A percentile compares a stretch with the other conserved stretches of the same genome.
phyloP scores from a whole-genome alignment of 2,113 vertebrate genomes.

The Glaucidium brasilianum region DNA sequence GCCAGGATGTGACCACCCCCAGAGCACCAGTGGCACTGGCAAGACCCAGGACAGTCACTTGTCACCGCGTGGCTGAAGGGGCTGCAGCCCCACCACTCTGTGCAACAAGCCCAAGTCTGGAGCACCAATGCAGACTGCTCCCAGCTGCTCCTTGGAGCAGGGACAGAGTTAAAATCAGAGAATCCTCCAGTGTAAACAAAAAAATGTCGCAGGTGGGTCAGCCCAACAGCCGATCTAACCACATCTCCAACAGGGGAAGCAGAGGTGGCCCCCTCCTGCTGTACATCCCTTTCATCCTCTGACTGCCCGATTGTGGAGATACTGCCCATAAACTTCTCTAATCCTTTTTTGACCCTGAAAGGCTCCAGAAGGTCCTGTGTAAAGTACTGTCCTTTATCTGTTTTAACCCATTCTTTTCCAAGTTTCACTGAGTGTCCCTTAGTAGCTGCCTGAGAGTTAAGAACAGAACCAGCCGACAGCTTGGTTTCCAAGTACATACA shows the following conservation, averaged over 20 bases:
- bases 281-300: not conserved
- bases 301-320: not conserved
- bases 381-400: not conserved
- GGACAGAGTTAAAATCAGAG: not conserved
- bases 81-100: not conserved
- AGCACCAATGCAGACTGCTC: not conserved
- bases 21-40: not conserved
- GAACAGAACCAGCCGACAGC: not conserved
- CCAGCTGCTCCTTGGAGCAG: not conserved
- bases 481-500: not conserved
- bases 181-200: not conserved
- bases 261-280: not conserved
- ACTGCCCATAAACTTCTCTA: not conserved
- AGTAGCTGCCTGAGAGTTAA: not conserved
- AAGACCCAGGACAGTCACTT: not conserved
- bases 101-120: not conserved
- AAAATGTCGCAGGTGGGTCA: not conserved
- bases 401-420: not conserved
- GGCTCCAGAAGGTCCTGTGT: not conserved
- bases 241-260: not conserved
- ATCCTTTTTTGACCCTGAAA: not conserved
- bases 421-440: not conserved
- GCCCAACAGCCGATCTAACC: not conserved
- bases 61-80: accelerated
- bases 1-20: not conserved